These are phyloP conservation scores for Temnothorax unifasciatus DNA, from an alignment of 2,888 invertebrate species.

Conservation along the genomic window DNA sequence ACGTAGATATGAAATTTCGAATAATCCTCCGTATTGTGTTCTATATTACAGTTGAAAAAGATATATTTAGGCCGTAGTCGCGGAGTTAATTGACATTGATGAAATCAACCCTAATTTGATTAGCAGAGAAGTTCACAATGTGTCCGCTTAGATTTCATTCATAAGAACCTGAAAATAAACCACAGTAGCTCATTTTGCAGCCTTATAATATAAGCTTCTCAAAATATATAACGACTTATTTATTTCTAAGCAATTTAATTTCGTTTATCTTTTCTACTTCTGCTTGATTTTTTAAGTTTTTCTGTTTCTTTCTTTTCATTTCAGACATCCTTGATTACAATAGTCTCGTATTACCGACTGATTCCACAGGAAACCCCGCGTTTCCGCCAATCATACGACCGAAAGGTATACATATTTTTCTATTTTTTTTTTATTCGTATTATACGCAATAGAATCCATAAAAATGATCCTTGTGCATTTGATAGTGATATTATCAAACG, in stretches of 20 bases:
- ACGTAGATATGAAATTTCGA: not conserved
- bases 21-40: not conserved
- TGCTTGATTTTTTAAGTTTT: constrained; percentile 58
- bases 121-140: not conserved
- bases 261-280: not conserved
- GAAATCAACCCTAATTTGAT: not conserved
- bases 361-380: constrained; percentile 91
- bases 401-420: constrained; percentile 88
- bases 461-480: not conserved
- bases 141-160: not conserved
- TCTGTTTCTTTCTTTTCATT: constrained; percentile 86
- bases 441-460: not conserved
- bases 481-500: not conserved
- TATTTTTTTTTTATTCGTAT: constrained; percentile 29
- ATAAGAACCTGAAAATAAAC: not conserved
- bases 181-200: not conserved
- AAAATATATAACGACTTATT: not conserved
- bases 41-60: not conserved
- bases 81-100: constrained; percentile 33
- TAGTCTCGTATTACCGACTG: constrained; percentile 92
- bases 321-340: constrained; percentile 92
- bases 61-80: not conserved
- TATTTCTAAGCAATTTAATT: not conserved
- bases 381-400: constrained; percentile 91
- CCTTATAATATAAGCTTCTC: not conserved